Percentiles rank a stretch among this genome's conserved stretches.
Evolutionary conservation across 2,113 vertebrate species (phyloP).

Genomic region (Gadus macrocephalus): DNA sequence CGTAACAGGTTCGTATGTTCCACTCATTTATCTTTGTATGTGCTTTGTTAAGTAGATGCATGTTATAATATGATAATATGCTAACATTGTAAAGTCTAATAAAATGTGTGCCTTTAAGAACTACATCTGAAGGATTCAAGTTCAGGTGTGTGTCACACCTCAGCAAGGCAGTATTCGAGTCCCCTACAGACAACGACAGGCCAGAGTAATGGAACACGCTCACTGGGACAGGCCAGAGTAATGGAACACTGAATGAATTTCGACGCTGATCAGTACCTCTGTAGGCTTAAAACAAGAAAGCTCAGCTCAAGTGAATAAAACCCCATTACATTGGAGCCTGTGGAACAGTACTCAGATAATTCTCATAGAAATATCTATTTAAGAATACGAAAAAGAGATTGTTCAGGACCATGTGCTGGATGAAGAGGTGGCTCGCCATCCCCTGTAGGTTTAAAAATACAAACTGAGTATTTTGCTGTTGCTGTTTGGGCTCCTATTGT

Average conservation of each 20-base stretch:
- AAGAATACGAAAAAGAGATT: neutral
- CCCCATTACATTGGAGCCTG: conserved; percentile 4
- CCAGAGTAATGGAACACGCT: neutral
- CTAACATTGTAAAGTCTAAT: no score
- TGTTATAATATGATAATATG: no score
- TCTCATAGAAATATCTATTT: conserved; percentile 19
- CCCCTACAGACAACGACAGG: no score
- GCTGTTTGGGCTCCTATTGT: neutral
- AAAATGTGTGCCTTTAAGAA: no score
- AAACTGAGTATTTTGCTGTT: neutral
- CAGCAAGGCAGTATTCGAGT: no score
- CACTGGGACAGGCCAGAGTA: conserved; percentile 44
- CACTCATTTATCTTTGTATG: no score
- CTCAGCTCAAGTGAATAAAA: conserved; percentile 35
- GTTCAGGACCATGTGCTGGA: neutral
- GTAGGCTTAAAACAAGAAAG: conserved; percentile 29
- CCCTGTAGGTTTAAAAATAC: neutral
- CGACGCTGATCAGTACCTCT: conserved; percentile 41
- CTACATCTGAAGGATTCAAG: no score
- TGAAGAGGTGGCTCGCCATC: neutral
- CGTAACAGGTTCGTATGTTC: no score
- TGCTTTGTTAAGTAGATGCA: no score
- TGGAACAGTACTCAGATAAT: conserved; percentile 13
- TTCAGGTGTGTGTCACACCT: no score
- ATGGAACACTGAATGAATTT: conserved; percentile 43